Base-by-base conservation (phyloP, 2,797 vertebrate species). In the Anabas testudineus region DNA sequence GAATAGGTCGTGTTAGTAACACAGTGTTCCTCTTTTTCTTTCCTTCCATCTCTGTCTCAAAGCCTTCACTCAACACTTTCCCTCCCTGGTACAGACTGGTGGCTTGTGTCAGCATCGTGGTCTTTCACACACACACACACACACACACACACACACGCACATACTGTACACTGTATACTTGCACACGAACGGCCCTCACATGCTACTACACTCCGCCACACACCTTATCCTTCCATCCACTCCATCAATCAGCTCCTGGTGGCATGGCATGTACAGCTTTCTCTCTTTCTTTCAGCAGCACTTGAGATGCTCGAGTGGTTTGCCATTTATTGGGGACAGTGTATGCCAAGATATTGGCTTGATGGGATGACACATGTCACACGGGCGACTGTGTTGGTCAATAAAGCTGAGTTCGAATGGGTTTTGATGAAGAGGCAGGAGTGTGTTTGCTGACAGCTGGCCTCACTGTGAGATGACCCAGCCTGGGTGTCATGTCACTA, bases 361-460 rank as follows among this genome's bases (percentile, higher is more conserved):
- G 89, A 85, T 81, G 82, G 85, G 74, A 80, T 86, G 90, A 90
- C 89, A 88, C 74, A 80, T 79, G 86, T 84, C 84, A 82, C 79
- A 64, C 76, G 75, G 86, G 79, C 67, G 68, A 72, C 83, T 21
- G 73, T 87, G 87, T 84, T 86, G 89, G 89, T 91, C 90, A 91
- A 90, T 91, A 88, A 89, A 86, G 74, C 80, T 61, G 83, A 82
- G 86, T 88, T 88, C 80, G 87, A 90, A 83, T 61, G 77, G 66
- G 72, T 78, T 89, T 87, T 88, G 88, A 89, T 89, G 79, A 91
- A 89, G 87, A 90, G 86, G 86, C 85, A 84, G 78, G 81, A 87
- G 82, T 71, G 82, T 91, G 87, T 91, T 87, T 82, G 77, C 81
- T 90, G 91, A 91, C 90, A 90, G 88, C 88, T 88, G 88, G 85